phyloP scores from a whole-genome alignment of 2,888 invertebrate species.

The Ypsolopha sequella region DNA sequence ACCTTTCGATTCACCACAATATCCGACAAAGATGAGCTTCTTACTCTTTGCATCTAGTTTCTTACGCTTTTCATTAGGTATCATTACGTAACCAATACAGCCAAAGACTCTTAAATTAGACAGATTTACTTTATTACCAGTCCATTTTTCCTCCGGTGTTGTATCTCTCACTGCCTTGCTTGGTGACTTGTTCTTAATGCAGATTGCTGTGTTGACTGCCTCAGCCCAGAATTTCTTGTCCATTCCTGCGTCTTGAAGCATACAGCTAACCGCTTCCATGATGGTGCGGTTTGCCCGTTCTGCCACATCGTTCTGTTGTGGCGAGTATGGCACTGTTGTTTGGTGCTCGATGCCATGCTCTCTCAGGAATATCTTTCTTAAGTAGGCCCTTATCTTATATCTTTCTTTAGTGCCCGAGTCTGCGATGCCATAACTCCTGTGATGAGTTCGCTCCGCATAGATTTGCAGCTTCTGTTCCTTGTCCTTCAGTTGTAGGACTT shows the following conservation, averaged over 20 bases:
- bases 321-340: too few species aligned
- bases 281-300: too few species aligned
- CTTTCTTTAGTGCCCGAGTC: slow-evolving; percentile 13
- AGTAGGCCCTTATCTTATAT: slow-evolving; percentile 11
- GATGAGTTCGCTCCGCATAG: not conserved
- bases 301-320: too few species aligned
- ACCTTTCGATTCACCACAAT: slow-evolving; percentile 8
- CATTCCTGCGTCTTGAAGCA: too few species aligned
- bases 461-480: not conserved
- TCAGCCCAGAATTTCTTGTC: too few species aligned
- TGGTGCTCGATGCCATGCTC: too few species aligned
- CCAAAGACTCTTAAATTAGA: slow-evolving; percentile 5
- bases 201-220: slow-evolving; percentile 5
- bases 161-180: not conserved
- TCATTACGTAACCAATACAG: slow-evolving; percentile 6
- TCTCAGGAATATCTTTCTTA: slow-evolving; percentile 12
- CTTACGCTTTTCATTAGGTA: slow-evolving; percentile 1
- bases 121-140: not conserved
- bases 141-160: slow-evolving; percentile 1
- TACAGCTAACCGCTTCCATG: too few species aligned
- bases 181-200: not conserved
- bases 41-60: slow-evolving; percentile 8
- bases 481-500: not conserved
- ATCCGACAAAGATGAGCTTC: slow-evolving; percentile 7
- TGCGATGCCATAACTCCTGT: slow-evolving; percentile 14